Evolutionary conservation across 2,888 invertebrate genomes (phyloP).

Genomic region (Dexiosoma caninum): DNA sequence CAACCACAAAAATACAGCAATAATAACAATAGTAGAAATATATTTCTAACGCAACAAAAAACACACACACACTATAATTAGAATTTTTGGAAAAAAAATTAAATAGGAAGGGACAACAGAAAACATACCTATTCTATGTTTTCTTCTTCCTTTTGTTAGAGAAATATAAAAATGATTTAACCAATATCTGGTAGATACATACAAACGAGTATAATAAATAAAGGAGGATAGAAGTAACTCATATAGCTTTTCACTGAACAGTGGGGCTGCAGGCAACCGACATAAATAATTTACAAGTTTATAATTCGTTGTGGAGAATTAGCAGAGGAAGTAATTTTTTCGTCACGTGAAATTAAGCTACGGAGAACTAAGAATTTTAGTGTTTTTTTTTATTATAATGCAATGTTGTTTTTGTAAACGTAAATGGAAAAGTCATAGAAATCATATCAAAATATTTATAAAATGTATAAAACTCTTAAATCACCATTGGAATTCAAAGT

Average conservation of each 20-base stretch:
- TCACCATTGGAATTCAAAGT: too few species aligned
- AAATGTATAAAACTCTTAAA: too few species aligned
- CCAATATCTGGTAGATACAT: conserved; percentile 1
- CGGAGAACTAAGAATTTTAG: too few species aligned
- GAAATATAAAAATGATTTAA: conserved; percentile 8
- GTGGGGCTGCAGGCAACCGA: too few species aligned
- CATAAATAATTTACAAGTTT: too few species aligned
- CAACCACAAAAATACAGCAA: conserved; percentile 9
- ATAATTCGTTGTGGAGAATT: too few species aligned
- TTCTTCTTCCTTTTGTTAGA: conserved; percentile 28
- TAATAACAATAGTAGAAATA: conserved; percentile 4
- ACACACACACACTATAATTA: conserved; percentile 21
- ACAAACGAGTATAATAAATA: neutral
- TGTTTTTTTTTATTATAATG: too few species aligned
- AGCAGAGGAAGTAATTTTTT: too few species aligned
- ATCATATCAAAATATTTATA: too few species aligned
- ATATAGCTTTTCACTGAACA: neutral
- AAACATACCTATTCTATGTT: neutral
- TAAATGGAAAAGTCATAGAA: too few species aligned
- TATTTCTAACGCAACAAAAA: conserved; percentile 19
- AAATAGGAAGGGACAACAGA: neutral
- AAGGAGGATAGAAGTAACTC: conserved; percentile 2
- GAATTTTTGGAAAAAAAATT: conserved; percentile 33
- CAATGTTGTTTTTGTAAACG: too few species aligned
- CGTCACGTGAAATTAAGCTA: too few species aligned